Base-by-base conservation (phyloP, 1,140 invertebrate species). In the Homalodisca vitripennis region DNA sequence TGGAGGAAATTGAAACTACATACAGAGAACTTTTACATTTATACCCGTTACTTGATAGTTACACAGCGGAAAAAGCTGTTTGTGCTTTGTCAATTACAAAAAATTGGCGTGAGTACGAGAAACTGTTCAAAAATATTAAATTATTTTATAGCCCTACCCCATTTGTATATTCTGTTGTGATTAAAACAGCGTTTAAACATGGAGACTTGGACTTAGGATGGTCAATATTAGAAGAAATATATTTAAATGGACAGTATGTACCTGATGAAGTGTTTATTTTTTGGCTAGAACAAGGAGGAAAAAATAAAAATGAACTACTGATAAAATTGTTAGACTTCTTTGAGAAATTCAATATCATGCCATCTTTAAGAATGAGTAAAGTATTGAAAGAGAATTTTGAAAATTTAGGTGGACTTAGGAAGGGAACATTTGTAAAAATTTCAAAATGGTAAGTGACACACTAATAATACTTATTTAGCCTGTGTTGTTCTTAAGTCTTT, bases 41-140 rank as follows among this genome's bases (percentile, higher is more conserved):
- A 60, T 85, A 87, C 79, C 78, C 82, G 53, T 71, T 84, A 0
- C 72, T 90, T 34, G 88, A 91, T 79, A 75, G 73, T 53, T 73
- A 70, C 10, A 86, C 85, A 27, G 82, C 82, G 69, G 84, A 87
- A 74, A 79, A 79, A 76, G 77, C 88, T 17, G 81, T 91, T 51
- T 73, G 76, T 64, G 87, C 82, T 1, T 75, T 92, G 1, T 86
- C 85, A 72, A 74, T 84, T 34, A 89, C 90, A 14, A 75, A 77
- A 67, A 74, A 84, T 66, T 91, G 88, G 88, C 80, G 82, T 72
- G 82, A 87, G 68, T 81, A 83, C 66, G 48, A 86, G 1, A 79
- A 85, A 72, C 72, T 91, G 30, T 79, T 91, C 12, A 78, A 88
- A 62, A 84, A 84, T 73, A 80, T 87, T 68, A 80, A 84, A 75